Percentiles rank a stretch among this genome's conserved stretches.
These are phyloP conservation scores for Acipenser transmontanus DNA, from an alignment of 2,797 vertebrate genomes.

Conservation along the genomic window DNA sequence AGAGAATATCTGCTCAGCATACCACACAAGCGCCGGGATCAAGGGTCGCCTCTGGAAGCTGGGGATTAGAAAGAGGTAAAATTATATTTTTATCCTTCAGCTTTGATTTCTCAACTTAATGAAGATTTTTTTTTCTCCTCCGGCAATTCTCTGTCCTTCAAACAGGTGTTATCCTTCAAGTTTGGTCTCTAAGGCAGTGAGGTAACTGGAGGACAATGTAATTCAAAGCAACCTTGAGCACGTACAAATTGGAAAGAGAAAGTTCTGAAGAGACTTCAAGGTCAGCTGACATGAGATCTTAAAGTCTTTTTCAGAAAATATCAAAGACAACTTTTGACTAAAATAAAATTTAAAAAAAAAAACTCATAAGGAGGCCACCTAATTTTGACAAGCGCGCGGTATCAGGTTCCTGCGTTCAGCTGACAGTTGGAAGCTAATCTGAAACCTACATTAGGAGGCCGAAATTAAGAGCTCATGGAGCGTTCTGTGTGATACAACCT, in stretches of 20 bases:
- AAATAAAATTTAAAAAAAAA: slow-evolving; percentile 44
- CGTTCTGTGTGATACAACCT: slow-evolving; percentile 22
- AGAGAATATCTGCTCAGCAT: slow-evolving; percentile 47
- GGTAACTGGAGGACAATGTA: slow-evolving; percentile 52
- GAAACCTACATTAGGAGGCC: slow-evolving; percentile 37
- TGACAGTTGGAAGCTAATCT: slow-evolving; percentile 48
- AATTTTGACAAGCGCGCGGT: slow-evolving; percentile 66
- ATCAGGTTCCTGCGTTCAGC: slow-evolving; percentile 62
- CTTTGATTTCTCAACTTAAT: slow-evolving; percentile 67
- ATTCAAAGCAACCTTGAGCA: slow-evolving; percentile 72
- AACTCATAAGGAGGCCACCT: slow-evolving; percentile 70
- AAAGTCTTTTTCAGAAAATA: slow-evolving; percentile 70
- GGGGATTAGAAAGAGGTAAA: slow-evolving; percentile 68
- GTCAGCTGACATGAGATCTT: slow-evolving; percentile 77
- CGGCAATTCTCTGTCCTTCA: slow-evolving; percentile 51
- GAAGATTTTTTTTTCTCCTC: slow-evolving; percentile 24
- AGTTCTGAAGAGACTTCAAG: slow-evolving; percentile 83
- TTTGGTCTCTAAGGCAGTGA: slow-evolving; percentile 48
- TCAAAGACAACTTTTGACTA: slow-evolving; percentile 83
- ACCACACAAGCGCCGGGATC: slow-evolving; percentile 59
- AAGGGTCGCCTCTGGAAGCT: slow-evolving; percentile 74
- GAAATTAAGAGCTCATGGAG: slow-evolving; percentile 49
- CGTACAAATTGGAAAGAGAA: slow-evolving; percentile 67
- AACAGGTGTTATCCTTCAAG: slow-evolving; percentile 86
- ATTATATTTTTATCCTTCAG: slow-evolving; percentile 65